A percentile compares a stretch with the other conserved stretches of the same genome.
Evolutionary conservation across 2,113 vertebrate species (phyloP).

Genomic region (Danio rerio): GRCz12tu NC_133187.1:36949501-36950000

Average conservation of each 20-base stretch:
- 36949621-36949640: constrained; percentile 7
- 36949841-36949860: neutral
- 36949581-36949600: constrained; percentile 34
- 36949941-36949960: constrained; percentile 3
- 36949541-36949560: constrained; percentile 35
- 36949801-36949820: neutral
- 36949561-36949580: constrained; percentile 27
- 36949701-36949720: constrained; percentile 3
- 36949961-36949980: constrained; percentile 10
- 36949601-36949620: constrained; percentile 13
- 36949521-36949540: constrained; percentile 38
- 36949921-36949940: neutral
- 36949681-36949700: constrained; percentile 1
- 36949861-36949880: constrained; percentile 6
- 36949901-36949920: neutral
- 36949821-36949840: neutral
- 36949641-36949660: constrained; percentile 12
- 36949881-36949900: neutral
- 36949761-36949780: neutral
- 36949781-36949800: neutral
- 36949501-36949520: constrained; percentile 37
- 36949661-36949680: constrained; percentile 1
- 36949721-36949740: constrained; percentile 3
- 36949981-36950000: constrained; percentile 7
- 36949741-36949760: constrained; percentile 1